A percentile compares a stretch with the other conserved stretches of the same genome.
phyloP scores from a whole-genome alignment of 2,888 invertebrate species.

The Polydrusus pterygomalis region DNA sequence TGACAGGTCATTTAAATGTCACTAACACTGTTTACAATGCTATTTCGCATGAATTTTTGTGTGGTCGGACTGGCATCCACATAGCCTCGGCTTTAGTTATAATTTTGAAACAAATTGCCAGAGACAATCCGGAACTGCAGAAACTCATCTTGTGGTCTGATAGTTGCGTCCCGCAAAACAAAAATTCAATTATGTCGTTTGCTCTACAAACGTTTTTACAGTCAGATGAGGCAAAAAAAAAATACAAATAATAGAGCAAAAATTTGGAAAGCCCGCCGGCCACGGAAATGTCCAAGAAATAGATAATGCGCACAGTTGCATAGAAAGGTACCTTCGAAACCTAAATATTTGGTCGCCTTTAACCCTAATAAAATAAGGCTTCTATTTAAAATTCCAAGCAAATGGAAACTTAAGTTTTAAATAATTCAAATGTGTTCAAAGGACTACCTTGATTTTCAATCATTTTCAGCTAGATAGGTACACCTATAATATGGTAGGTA shows the following conservation, averaged over 20 bases:
- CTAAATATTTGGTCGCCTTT: too few species aligned
- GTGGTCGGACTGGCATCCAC: conserved; percentile 12
- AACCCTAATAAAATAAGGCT: too few species aligned
- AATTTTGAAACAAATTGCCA: background rate
- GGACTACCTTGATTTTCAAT: background rate
- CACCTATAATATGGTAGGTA: background rate
- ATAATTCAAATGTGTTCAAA: background rate
- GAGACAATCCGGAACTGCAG: background rate
- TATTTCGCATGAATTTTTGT: background rate
- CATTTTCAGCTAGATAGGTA: background rate
- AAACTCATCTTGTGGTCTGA: conserved; percentile 52
- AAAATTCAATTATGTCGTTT: conserved; percentile 29
- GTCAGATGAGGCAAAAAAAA: too few species aligned
- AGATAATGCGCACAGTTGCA: too few species aligned
- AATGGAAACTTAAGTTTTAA: too few species aligned
- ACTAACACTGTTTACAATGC: too few species aligned
- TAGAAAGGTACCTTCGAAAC: too few species aligned
- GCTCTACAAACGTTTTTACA: background rate
- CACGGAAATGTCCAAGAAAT: conserved; percentile 1
- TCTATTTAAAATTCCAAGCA: too few species aligned
- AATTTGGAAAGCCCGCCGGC: too few species aligned
- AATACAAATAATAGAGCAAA: too few species aligned
- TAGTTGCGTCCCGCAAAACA: too few species aligned
- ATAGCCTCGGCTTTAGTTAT: background rate
- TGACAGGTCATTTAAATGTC: too few species aligned